Base-by-base conservation (phyloP, 1,140 invertebrate species). In the Alviniconcha marisindica region DNA sequence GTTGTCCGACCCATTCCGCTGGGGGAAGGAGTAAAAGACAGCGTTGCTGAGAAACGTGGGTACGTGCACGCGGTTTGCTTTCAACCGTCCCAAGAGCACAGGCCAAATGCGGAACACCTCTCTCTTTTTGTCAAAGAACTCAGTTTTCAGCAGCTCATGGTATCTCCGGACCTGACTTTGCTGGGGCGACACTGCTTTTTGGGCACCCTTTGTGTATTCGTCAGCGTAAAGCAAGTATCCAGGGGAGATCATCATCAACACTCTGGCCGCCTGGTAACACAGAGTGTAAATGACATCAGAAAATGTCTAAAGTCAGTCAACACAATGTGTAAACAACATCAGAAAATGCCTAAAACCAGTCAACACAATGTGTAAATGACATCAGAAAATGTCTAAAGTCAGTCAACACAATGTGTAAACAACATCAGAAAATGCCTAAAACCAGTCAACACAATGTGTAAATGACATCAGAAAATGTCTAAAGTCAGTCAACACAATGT, bases 201-300 rank as follows among this genome's bases (percentile, higher is more conserved):
- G 18, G 15, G 69, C 14, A 0, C 36, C 36, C 69, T 71, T 36
- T 0, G 14, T 21, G 69, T 40, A 40, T 7, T 33, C 69, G 36
- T 71, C 69, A 2, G 69, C 69, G 36, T 71, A 71, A 36, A 33
- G 69, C 69, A 71, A 36, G 36, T 71, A 71, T 14, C 69, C 69
- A 14, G 69, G 69, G 12, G 69, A 36, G 36, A 71, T 40, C 10
- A 71, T 15, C 69, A 71, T 71, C 36, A 71, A 36, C 33, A 71
- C 69, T 71, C 24, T 71, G 69, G 33, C 3, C 12, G 69, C 69
- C 69, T 71, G 69, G 69, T 60, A 24, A 60, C 56, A 60, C 56
- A 60, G 24, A 60, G n/a, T n/a, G n/a, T n/a, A n/a, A n/a, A n/a
- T n/a, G n/a, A n/a, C n/a, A n/a, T n/a, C n/a, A n/a, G n/a, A n/a